These are phyloP conservation scores for Acanthurus tractus DNA, from an alignment of 2,797 vertebrate genomes.

Conservation along the genomic window DNA sequence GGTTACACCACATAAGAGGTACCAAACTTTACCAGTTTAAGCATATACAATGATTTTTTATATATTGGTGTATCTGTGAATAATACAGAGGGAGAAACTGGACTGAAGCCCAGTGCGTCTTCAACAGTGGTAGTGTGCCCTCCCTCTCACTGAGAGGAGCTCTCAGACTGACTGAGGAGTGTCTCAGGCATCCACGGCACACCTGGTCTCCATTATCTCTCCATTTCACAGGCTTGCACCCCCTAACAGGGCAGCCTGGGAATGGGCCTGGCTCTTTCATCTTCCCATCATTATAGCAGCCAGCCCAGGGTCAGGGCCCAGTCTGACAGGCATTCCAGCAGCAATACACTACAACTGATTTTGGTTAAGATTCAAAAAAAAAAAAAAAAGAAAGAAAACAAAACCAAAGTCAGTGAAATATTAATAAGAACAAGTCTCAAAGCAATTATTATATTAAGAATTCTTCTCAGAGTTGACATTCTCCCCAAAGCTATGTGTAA, in stretches of 20 bases:
- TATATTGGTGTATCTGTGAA: conserved; percentile 6
- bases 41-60: not conserved
- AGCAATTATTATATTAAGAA: conserved; percentile 87
- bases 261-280: conserved; percentile 90
- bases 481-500: conserved; percentile 69
- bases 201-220: conserved; percentile 93
- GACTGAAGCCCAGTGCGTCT: conserved; percentile 35
- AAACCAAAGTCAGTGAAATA: conserved; percentile 79
- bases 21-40: conserved; percentile 14
- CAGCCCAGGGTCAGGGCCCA: conserved; percentile 88
- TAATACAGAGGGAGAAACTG: conserved; percentile 9
- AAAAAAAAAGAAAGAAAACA: conserved; percentile 33
- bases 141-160: conserved; percentile 81
- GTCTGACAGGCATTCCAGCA: conserved; percentile 87
- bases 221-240: conserved; percentile 88
- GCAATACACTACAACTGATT: conserved; percentile 87
- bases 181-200: conserved; percentile 85
- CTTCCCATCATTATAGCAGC: conserved; percentile 89
- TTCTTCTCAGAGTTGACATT: conserved; percentile 75
- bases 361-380: conserved; percentile 77
- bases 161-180: conserved; percentile 82
- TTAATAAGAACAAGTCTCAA: conserved; percentile 84
- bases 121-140: conserved; percentile 67
- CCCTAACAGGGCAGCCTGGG: conserved; percentile 88
- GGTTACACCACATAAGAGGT: conserved; percentile 13